Evolutionary conservation across 2,797 vertebrate species (phyloP).

Genomic region (Sebastes minor): DNA sequence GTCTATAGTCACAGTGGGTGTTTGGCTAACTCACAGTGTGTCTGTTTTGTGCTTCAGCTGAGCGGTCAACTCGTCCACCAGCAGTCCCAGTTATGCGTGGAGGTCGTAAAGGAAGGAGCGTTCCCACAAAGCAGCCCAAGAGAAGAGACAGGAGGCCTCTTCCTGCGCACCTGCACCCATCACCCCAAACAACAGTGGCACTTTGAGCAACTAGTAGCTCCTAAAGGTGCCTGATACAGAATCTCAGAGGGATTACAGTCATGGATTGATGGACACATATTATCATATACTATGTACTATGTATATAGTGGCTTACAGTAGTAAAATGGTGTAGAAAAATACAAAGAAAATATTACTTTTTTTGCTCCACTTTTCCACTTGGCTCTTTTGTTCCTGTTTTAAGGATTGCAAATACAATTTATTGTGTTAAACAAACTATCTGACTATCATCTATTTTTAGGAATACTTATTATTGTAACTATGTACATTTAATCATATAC

Average conservation of each 20-base stretch:
- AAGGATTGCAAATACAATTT: conserved; percentile 60
- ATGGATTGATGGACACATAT: background rate
- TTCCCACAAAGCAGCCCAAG: background rate
- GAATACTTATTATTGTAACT: conserved; percentile 6
- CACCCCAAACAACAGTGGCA: conserved; percentile 86
- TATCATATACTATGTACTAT: conserved; percentile 7
- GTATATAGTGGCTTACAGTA: conserved; percentile 3
- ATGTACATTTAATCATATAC: background rate
- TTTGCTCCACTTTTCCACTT: conserved; percentile 8
- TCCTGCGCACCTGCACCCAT: conserved; percentile 78
- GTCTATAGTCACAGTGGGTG: background rate
- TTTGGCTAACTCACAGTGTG: background rate
- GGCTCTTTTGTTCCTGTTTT: conserved; percentile 66
- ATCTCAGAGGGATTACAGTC: background rate
- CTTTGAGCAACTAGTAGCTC: conserved; percentile 78
- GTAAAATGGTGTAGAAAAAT: conserved; percentile 11
- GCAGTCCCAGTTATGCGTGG: conserved; percentile 87
- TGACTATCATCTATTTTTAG: background rate
- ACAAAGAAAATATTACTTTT: background rate
- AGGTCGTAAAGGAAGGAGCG: conserved; percentile 76
- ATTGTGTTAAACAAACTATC: background rate
- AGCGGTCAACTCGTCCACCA: conserved; percentile 86
- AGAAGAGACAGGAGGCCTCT: conserved; percentile 64
- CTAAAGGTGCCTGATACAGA: conserved; percentile 52
- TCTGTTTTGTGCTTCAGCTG: conserved; percentile 67